Percentiles rank a stretch among this genome's conserved stretches.
phyloP scores from a whole-genome alignment of 1,140 invertebrate genomes.

The Rhizoglyphus robini region DNA sequence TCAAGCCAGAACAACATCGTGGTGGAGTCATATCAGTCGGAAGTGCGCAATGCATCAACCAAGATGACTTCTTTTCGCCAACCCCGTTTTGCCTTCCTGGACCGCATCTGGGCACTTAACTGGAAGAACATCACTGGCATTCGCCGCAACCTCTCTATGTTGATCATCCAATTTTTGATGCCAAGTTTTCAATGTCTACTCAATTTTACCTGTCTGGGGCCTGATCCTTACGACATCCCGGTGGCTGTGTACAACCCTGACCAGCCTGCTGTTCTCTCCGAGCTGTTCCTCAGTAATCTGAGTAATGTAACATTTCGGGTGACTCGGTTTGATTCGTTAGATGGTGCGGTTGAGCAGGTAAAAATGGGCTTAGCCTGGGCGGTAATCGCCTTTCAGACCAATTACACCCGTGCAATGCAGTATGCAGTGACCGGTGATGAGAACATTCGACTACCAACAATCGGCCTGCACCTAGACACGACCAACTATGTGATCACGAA shows the following conservation, averaged over 20 bases:
- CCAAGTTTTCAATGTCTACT: constrained; percentile 81
- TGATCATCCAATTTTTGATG: constrained; percentile 67
- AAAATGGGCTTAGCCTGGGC: constrained; percentile 21
- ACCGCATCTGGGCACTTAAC: constrained; percentile 13
- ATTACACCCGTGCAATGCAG: constrained; percentile 18
- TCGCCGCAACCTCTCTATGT: constrained; percentile 25
- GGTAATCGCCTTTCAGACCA: constrained; percentile 9
- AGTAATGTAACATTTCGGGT: constrained; percentile 6
- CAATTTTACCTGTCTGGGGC: constrained; percentile 82
- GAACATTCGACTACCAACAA: not conserved
- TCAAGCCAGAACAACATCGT: not conserved
- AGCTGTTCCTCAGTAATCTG: constrained; percentile 1
- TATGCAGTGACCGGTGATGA: not conserved
- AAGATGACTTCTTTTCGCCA: not conserved
- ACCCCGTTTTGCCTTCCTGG: constrained; percentile 10
- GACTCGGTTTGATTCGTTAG: constrained; percentile 15
- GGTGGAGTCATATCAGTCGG: not conserved
- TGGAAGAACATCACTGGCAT: constrained; percentile 23
- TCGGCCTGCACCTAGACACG: constrained; percentile 16
- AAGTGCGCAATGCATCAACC: not conserved
- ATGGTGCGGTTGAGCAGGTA: constrained; percentile 16
- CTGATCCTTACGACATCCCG: constrained; percentile 65
- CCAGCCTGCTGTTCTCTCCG: constrained; percentile 1
- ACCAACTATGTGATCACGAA: constrained; percentile 23
- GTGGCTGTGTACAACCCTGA: constrained; percentile 55